Base-by-base conservation (phyloP, 30 jellyfish, hydroid and myxozoan genomes). In the Aurelia sp. region DNA sequence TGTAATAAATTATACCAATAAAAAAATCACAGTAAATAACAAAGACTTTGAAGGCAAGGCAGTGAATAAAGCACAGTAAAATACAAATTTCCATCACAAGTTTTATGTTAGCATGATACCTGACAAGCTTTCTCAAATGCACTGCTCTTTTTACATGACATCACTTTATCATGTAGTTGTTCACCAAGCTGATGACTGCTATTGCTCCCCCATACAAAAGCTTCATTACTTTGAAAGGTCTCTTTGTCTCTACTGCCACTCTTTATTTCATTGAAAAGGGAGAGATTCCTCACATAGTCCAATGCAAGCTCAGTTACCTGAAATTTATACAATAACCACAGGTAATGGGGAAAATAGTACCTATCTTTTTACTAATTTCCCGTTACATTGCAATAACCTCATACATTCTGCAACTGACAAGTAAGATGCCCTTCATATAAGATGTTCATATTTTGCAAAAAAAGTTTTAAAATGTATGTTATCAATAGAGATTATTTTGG, bases 121-220 rank as follows among this genome's bases (percentile, higher is more conserved):
- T 94, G 95, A 35, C 76, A 71, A 11, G 99, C 97, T 33, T 61
- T 66, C 50, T 63, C 83, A 77, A 94, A 94, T 17, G 95, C 91
- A 6, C 57, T 85, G 86, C 96, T 94, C 74, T 71, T 66, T 66
- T 94, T 94, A 51, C 97, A 86, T 35, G 88, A 63, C 94, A 94
- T 68, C 15, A 94, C 84, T 79, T 94, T 94, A 60, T 88, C 99
- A 22, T 94, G 90, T 48, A 66, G 62, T 20, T 90, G 97, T 71
- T 85, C 97, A 12, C 93, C 93, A 59, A 94, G 89, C 84, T 94
- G 99, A 64, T 89, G 97, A 35, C 99, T 94, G 86, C 99, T 94
- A 78, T 94, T 94, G 76, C 99, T 92, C 35, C 99, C 99, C 99
- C 99, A 94, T 20, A 90, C 99, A 89, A 40, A 89, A 40, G 97